Conservation (phyloP, 2,113 vertebrate species). For the Gobiocypris rarus region DNA sequence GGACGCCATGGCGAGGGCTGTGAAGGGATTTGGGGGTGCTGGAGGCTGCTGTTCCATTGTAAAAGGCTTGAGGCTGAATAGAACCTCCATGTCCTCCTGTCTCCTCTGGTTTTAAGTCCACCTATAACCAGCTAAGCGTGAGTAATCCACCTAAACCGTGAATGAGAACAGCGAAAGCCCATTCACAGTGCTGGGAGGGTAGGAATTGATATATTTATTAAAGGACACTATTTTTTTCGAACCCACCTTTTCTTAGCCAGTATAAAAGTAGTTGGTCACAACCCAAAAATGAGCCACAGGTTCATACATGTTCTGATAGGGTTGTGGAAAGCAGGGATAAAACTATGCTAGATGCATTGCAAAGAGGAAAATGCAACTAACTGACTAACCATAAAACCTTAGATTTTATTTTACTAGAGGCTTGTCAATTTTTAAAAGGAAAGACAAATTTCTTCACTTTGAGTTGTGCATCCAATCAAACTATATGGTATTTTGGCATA, state of each 20-base stretch:
- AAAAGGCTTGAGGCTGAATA: slow-evolving; percentile 89
- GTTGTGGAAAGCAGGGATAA: background rate
- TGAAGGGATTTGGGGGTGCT: slow-evolving; percentile 92
- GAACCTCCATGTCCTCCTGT: slow-evolving; percentile 79
- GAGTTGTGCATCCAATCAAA: background rate
- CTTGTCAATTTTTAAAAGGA: background rate
- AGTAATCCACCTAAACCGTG: slow-evolving; percentile 91
- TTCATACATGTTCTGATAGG: background rate
- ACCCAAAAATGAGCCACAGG: background rate
- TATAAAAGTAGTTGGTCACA: background rate
- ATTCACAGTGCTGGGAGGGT: slow-evolving; percentile 81
- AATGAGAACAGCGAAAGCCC: slow-evolving; percentile 82
- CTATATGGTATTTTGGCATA: background rate
- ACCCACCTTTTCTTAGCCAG: slow-evolving; percentile 5
- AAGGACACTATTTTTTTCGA: slow-evolving; percentile 77
- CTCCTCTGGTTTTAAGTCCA: slow-evolving; percentile 80
- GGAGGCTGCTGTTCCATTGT: slow-evolving; percentile 80
- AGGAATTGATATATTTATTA: slow-evolving; percentile 87
- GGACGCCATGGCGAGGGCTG: slow-evolving; percentile 89
- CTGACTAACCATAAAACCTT: background rate
- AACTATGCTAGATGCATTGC: background rate
- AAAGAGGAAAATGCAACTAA: background rate
- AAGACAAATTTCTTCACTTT: background rate
- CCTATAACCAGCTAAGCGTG: slow-evolving; percentile 96
- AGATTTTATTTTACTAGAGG: background rate